Conservation (phyloP, 1,140 invertebrate species). For the Bombus balteatus region DNA sequence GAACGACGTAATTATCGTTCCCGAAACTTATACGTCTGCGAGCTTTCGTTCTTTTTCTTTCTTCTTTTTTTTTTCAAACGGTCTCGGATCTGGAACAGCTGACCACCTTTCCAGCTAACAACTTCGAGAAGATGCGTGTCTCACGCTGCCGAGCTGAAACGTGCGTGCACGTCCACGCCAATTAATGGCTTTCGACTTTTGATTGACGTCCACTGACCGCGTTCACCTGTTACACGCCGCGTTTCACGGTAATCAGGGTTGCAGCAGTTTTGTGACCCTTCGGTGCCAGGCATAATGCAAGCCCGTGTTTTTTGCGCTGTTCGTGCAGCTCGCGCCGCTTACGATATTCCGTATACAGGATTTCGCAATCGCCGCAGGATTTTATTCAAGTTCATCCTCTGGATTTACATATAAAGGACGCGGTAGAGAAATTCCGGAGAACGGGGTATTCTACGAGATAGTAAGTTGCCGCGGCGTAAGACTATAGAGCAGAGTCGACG, state of each 20-base stretch:
- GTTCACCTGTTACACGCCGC: conserved; percentile 48
- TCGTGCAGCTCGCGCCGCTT: too few species aligned
- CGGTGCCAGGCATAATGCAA: not conserved
- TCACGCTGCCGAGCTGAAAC: conserved; percentile 60
- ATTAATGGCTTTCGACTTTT: conserved; percentile 69
- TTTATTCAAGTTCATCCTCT: not conserved
- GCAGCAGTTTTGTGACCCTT: not conserved
- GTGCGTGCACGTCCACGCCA: conserved; percentile 60
- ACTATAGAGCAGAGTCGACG: not conserved
- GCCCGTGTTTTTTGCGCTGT: not conserved
- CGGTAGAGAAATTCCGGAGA: not conserved
- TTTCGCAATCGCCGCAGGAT: not conserved
- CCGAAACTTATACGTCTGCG: not conserved
- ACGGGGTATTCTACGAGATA: not conserved
- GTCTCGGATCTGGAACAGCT: conserved; percentile 33
- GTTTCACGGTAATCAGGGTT: conserved; percentile 56
- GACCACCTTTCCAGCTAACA: conserved; percentile 18
- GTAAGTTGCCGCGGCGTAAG: not conserved
- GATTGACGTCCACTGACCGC: conserved; percentile 56
- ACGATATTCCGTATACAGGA: not conserved
- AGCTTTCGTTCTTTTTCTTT: conserved; percentile 10
- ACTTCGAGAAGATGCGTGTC: conserved; percentile 48
- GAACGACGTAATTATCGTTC: conserved; percentile 15
- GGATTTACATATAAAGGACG: conserved; percentile 18
- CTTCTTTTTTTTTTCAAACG: not conserved